Percentiles rank a stretch among this genome's conserved stretches.
Evolutionary conservation across 2,797 vertebrate genomes (phyloP).

Genomic region (Eulemur albifrons): DNA sequence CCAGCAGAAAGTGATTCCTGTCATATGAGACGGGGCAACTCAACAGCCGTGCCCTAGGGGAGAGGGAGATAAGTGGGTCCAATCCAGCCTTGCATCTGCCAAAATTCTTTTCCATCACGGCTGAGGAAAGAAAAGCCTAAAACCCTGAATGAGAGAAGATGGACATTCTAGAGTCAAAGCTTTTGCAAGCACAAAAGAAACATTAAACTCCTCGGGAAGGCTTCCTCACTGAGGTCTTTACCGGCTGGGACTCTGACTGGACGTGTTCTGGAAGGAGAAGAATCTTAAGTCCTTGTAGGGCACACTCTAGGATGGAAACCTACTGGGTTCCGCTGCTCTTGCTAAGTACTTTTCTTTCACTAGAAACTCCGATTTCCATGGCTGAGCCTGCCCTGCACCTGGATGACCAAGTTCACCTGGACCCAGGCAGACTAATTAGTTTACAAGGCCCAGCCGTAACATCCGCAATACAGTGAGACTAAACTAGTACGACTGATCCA

Average conservation of each 20-base stretch:
- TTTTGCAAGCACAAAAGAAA: neutral
- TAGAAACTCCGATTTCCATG: neutral
- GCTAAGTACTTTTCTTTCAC: neutral
- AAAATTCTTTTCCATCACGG: constrained; percentile 37
- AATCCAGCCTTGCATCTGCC: constrained; percentile 24
- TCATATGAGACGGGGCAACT: constrained; percentile 52
- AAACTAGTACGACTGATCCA: neutral
- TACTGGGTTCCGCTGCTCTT: neutral
- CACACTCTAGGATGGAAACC: neutral
- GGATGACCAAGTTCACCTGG: neutral
- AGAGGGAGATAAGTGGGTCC: constrained; percentile 11
- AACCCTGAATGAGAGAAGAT: neutral
- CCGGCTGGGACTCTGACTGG: neutral
- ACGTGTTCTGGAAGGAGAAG: neutral
- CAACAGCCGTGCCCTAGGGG: neutral
- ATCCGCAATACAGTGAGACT: neutral
- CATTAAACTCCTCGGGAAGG: neutral
- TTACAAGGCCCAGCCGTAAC: neutral
- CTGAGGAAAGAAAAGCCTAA: neutral
- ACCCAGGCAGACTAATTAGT: neutral
- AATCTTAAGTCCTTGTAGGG: neutral
- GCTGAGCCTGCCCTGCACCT: neutral
- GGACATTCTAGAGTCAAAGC: neutral
- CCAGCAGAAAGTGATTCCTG: constrained; percentile 64
- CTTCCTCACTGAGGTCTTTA: neutral